Conservation (phyloP, 2,113 vertebrate genomes). For the Xiphophorus hellerii region DNA sequence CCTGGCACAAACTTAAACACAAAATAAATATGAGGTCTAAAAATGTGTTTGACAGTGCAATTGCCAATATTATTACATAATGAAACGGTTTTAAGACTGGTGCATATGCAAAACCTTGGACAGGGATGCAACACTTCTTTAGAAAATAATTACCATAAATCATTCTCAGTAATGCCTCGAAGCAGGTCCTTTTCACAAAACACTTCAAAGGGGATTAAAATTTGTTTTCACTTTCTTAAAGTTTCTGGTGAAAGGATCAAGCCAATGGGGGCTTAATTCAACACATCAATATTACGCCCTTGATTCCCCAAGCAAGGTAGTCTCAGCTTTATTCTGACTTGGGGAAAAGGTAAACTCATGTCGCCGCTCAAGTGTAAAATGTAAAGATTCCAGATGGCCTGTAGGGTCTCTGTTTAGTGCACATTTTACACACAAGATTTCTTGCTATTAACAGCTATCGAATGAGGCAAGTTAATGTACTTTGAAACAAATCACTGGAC, state of each 20-base stretch:
- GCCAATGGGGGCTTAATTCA: no score
- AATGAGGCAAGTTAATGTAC: not conserved
- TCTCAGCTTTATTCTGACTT: not conserved
- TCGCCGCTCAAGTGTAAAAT: not conserved
- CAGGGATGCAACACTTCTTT: not conserved
- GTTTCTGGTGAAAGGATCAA: not conserved
- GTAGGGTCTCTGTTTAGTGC: not conserved
- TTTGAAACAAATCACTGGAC: not conserved
- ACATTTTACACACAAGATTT: not conserved
- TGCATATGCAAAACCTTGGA: not conserved
- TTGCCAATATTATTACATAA: no score
- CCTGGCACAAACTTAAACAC: constrained; percentile 12
- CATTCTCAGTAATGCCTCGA: not conserved
- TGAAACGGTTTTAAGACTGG: no score
- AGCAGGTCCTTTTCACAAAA: not conserved
- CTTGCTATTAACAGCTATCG: not conserved
- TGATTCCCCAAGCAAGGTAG: not conserved
- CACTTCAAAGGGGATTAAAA: not conserved
- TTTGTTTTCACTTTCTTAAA: not conserved
- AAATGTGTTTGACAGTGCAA: no score
- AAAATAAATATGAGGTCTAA: no score
- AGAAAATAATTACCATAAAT: not conserved
- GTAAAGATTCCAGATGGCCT: not conserved
- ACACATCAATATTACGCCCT: not conserved
- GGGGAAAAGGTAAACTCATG: not conserved